Evolutionary conservation across 2,888 invertebrate genomes (phyloP), one percentile per base, ranked within the genome.

Genomic region (Clunio marinus): DNA sequence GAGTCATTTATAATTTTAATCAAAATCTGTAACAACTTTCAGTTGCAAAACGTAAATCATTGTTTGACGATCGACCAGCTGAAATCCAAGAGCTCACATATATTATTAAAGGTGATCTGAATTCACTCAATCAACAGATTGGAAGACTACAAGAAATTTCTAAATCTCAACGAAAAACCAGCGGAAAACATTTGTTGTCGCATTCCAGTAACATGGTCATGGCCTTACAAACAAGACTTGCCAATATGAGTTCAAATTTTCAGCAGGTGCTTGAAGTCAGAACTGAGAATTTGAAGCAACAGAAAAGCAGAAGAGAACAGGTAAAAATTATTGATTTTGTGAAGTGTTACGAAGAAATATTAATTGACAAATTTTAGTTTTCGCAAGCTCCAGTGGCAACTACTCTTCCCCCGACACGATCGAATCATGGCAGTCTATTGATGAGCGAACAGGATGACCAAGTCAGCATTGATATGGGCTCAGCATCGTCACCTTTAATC

Each of bases 81-180:
- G 98, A 99, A 83, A 96, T 99, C 70, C 96, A 99, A 77, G 96
- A 98, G 77, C 80, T 99, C 69, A 98, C 97, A 1, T 94, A 93
- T 75, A 96, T 97, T 69, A 96, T 99, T 69, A 97, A 97, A 81
- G 93, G 95, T 71, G 99, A 99, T 78, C 84, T 99, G 71, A 90
- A 89, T 77, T 92, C 91, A 72, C 83, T 99, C 71, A 99, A 98
- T 80, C 91, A 94, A 76, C 96, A 98, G 81, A 97, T 99, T 75
- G 96, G 94, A n/a, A 87, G 90, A 74, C 80, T 93, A 57, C 91
- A 92, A 75, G 90, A 91, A 74, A 85, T 92, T 75, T 89, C 91
- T 0, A 86, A 86, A 75, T 85, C 85, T 69, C 89, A 91, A 74
- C 81, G 86, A 71, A 83, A 84, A 71, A 75, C 76, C 27, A 79